Evolutionary conservation across 2,113 vertebrate genomes (phyloP), one percentile per base, ranked within the genome.

Genomic region (Oceanites oceanicus): DNA sequence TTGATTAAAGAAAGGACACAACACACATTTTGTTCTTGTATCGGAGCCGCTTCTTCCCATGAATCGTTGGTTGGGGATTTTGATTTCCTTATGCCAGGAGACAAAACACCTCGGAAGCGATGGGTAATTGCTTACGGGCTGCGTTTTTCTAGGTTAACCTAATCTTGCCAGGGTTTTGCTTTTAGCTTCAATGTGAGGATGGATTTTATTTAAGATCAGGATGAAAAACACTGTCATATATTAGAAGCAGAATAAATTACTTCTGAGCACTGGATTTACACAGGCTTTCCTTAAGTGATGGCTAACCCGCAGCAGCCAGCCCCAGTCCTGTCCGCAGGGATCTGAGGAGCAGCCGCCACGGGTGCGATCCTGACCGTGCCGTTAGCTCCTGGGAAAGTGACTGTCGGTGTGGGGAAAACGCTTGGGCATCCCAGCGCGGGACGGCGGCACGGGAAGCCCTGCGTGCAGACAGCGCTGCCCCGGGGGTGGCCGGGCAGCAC

Each of bases 1-100:
- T 94, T 96, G 94, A 96, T 95, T 93, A 95, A 96, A 94, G 93
- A n/a, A 96, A 95, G 96, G 96, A 93, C 95, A 77, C 81, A 83
- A 66, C 83, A 65, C 14, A 25, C 50, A 86, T 95, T 92, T 88
- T n/a, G 81, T 73, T 87, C 92, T 71, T 29, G 42, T 79, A 29
- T 38, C 10, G 2, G 50, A 86, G 85, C 49, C 1, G 34, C 88
- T 95, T 72, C 93, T 94, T 86, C 88, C 85, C 85, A 2, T 11
- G 22, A 90, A 96, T 95, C 5, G 67, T 62, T 63, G 82, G 72
- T 53, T 44, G 79, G 93, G 95, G 93, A 93, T 90, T 96, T 93
- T 79, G 74, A 68, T 94, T 93, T 93, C 82, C 90, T 91, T 70
- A 21, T 47, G 62, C 67, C 84, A 52, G 90, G 82, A 94, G 96